A percentile compares a stretch with the other conserved stretches of the same genome.
Conservation (phyloP, 2,888 invertebrate species). For the Gortyna flavago region DNA sequence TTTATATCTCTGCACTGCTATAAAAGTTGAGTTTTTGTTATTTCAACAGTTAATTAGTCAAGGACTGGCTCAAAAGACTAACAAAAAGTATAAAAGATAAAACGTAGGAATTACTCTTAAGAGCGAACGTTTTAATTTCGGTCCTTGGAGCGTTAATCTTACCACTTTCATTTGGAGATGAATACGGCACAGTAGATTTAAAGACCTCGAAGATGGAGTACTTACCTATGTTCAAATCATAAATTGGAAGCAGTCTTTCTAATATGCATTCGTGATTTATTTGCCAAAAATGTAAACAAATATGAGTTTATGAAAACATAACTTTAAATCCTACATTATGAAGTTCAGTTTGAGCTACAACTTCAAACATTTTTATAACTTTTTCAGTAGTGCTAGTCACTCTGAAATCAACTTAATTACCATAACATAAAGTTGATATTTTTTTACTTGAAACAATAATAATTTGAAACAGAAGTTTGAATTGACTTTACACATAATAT, state of each 20-base stretch:
- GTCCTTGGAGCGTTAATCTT: background rate
- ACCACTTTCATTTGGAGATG: constrained; percentile 9
- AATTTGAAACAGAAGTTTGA: too few relatives aligned
- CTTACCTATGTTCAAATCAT: background rate
- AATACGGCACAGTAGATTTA: background rate
- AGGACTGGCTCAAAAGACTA: background rate
- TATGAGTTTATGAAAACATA: too few relatives aligned
- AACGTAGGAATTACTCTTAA: constrained; percentile 1
- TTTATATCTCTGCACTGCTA: background rate
- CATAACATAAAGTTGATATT: too few relatives aligned
- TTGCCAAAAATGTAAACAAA: too few relatives aligned
- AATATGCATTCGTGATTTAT: too few relatives aligned
- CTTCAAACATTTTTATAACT: too few relatives aligned
- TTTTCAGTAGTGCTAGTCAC: too few relatives aligned
- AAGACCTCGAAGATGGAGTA: constrained; percentile 1
- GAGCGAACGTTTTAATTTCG: background rate
- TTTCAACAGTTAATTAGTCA: background rate
- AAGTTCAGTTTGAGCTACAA: too few relatives aligned
- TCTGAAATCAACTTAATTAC: too few relatives aligned
- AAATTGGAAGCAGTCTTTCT: constrained; percentile 1
- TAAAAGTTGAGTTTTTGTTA: background rate
- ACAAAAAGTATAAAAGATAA: background rate
- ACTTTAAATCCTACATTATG: too few relatives aligned
- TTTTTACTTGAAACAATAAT: too few relatives aligned
- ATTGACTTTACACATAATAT: too few relatives aligned